Evolutionary conservation across 1,140 invertebrate species (phyloP), one percentile per base, ranked within the genome.

Genomic region (Coptotermes formosanus): DNA sequence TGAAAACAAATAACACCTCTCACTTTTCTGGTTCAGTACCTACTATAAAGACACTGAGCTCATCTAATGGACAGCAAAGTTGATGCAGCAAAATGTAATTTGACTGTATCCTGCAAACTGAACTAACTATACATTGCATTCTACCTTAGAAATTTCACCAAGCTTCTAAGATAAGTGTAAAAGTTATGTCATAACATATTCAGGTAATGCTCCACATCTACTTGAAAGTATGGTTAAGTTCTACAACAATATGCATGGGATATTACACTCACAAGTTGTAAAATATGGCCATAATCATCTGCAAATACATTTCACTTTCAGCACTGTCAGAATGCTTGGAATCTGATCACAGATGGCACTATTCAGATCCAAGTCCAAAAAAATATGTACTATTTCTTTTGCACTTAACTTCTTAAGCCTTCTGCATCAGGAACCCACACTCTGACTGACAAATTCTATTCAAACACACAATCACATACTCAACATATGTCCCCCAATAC

Each of bases 401-500:
- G n/a, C 64, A 75, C 25, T n/a, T n/a, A 25, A 30, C 2, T 30
- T 25, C 64, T 75, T 30, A 8, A 75, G 64, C 25, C 64, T 75
- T 75, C 64, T 75, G n/a, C n/a, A 75, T 75, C 64, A 75, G 64
- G 14, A 25, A 75, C n/a, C 64, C n/a, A 75, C 64, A 75, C n/a
- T 9, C 64, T 75, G 64, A 30, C 25, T 75, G n/a, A 75, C 52
- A 55, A 55, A 16, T 55, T 55, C 21, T 55, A 55, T 21, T 55
- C 52, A 55, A 55, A 55, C 52, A 21, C 64, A 64, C 59, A 23
- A 64, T 2, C 14, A 64, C 59, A 75, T n/a, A 75, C 14, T 75
- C 8, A 75, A 75, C 8, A 11, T 30, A 30, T 30, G n/a, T 30
- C 14, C n/a, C 64, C 25, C 25, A 19, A 16, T 64, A n/a, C 25